Conservation (phyloP, 2,888 invertebrate species). For the Melipona beecheii region DNA sequence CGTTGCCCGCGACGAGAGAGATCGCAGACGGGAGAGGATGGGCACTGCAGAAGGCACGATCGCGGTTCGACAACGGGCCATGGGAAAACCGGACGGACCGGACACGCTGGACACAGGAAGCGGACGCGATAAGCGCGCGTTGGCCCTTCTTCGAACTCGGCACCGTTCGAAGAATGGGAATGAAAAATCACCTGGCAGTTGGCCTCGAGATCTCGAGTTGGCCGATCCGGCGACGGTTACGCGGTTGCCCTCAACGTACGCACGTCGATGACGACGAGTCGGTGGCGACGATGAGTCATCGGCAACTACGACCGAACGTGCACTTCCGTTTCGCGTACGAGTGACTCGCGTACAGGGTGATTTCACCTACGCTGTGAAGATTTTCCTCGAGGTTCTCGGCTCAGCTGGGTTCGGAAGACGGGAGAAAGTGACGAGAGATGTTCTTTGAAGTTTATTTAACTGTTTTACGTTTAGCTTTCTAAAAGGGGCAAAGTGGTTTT, state of each 20-base stretch:
- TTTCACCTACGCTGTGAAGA: too few relatives aligned
- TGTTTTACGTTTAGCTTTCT: background rate
- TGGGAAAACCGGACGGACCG: slow-evolving; percentile 80
- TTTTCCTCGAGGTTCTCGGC: background rate
- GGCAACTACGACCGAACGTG: background rate
- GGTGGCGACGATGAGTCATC: slow-evolving; percentile 5
- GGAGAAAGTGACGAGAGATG: background rate
- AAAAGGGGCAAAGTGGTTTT: background rate
- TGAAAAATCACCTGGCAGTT: slow-evolving; percentile 64
- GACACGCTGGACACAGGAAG: slow-evolving; percentile 75
- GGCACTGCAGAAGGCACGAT: slow-evolving; percentile 34
- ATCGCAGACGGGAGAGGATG: slow-evolving; percentile 13
- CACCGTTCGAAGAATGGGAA: slow-evolving; percentile 46
- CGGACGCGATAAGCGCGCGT: slow-evolving; percentile 55
- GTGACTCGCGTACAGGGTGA: background rate
- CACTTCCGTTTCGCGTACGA: slow-evolving; percentile 6
- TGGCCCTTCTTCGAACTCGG: background rate
- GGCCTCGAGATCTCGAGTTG: slow-evolving; percentile 52
- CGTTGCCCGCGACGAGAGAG: slow-evolving; percentile 6
- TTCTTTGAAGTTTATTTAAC: background rate
- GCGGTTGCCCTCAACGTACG: slow-evolving; percentile 16
- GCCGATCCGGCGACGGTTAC: slow-evolving; percentile 44
- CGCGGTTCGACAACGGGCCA: slow-evolving; percentile 57
- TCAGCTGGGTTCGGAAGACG: background rate
- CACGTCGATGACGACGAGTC: background rate